A percentile compares a stretch with the other conserved stretches of the same genome.
These are phyloP conservation scores for Tanypteryx hageni DNA, from an alignment of 2,888 invertebrate species.

Conservation along the genomic window DNA sequence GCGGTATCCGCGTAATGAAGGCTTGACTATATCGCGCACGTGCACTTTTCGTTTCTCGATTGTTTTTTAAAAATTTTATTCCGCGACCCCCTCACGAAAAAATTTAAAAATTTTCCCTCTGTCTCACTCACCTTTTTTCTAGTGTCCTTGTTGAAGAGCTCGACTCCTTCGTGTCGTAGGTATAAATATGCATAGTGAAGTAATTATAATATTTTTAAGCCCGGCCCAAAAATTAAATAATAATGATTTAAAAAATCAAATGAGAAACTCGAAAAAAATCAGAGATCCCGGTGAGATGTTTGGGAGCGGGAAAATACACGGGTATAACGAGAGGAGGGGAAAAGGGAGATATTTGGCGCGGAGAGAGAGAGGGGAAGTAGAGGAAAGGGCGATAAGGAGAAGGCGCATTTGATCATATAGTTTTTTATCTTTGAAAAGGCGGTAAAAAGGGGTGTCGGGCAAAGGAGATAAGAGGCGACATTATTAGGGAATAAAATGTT, in stretches of 20 bases:
- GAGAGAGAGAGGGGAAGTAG: background rate
- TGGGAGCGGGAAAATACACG: background rate
- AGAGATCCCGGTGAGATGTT: too few relatives aligned
- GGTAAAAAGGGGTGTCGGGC: conserved; percentile 47
- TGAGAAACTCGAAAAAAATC: too few relatives aligned
- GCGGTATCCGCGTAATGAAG: conserved; percentile 59
- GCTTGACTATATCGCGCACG: conserved; percentile 34
- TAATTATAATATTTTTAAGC: background rate
- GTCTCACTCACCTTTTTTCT: too few relatives aligned
- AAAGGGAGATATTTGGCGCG: background rate
- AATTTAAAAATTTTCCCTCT: background rate
- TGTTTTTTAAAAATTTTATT: background rate
- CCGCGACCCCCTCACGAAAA: background rate
- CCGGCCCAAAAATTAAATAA: background rate
- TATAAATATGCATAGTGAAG: background rate
- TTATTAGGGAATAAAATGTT: conserved; percentile 47
- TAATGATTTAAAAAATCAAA: background rate
- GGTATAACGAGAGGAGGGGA: background rate
- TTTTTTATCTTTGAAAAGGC: conserved; percentile 46
- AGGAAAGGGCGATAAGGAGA: background rate
- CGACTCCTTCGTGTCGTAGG: background rate
- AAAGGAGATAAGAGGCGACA: conserved; percentile 51
- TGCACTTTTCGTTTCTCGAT: conserved; percentile 52
- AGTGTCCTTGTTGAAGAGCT: background rate
- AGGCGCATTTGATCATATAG: background rate